Base-by-base conservation (phyloP, 2,888 invertebrate species). In the Sinhomidia bicolor region DNA sequence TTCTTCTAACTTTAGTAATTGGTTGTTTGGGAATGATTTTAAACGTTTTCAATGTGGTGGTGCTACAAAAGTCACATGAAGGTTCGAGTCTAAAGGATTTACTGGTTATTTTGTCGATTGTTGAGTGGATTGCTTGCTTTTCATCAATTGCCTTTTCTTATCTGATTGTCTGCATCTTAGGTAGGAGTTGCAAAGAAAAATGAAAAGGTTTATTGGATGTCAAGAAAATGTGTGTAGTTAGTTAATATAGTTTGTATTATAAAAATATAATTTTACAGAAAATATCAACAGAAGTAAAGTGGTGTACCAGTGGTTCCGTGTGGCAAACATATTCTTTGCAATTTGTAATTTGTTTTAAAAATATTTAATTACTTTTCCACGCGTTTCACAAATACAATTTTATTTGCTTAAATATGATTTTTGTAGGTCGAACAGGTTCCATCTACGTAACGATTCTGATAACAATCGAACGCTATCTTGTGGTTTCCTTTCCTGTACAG, bases 401-500 rank as follows among this genome's bases (percentile, higher is more conserved):
- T n/a, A n/a, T n/a, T n/a, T n/a, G n/a, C n/a, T n/a, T n/a, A n/a
- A n/a, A n/a, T n/a, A n/a, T n/a, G n/a, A n/a, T n/a, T n/a, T n/a
- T n/a, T n/a, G n/a, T 41, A 36, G 60, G 79, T 76, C 60, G 87
- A 14, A 71, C 82, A 0, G 60, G 26, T 0, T 74, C 87, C 4
- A 76, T 87, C 10, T 87, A 82, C 26, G 29, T 87, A 7, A 76
- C 87, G 14, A 82, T 87, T 20, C 23, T 87, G 60, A 62, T 54
- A 23, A 87, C 87, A 10, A 65, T 87, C 1, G 87, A 87, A 65
- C 74, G 87, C 0, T 87, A 76, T 36, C 29, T 87, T 36, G 87
- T 87, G 14, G 76, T 87, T 14, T 81, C 76, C 1, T 76, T 62
- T 20, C 76, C 82, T 0, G 23, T 26, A 9, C 26, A 82, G 7